phyloP scores from a whole-genome alignment of 2,888 invertebrate genomes.

The Stramonita haemastoma region DNA sequence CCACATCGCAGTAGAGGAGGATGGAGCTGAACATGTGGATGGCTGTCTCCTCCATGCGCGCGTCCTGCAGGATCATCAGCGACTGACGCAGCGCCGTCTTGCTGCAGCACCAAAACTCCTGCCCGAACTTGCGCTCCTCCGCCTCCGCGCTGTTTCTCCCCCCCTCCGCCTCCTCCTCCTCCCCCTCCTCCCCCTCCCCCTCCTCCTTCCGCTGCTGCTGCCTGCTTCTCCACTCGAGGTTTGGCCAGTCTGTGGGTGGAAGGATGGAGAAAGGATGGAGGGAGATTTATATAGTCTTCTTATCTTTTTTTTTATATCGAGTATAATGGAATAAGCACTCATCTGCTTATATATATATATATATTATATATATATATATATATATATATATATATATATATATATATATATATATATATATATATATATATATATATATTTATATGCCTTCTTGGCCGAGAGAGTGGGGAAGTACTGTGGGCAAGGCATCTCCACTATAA shows the following conservation, averaged over 20 bases:
- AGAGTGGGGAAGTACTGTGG: too few relatives aligned
- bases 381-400: too few relatives aligned
- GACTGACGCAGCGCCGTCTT: conserved; percentile 88
- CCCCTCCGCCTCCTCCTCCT: conserved; percentile 55
- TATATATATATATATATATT: too few relatives aligned
- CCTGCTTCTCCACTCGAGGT: conserved; percentile 64
- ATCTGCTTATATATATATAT: too few relatives aligned
- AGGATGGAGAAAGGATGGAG: background rate
- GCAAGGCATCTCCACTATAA: too few relatives aligned
- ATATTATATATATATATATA: too few relatives aligned
- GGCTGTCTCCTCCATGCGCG: conserved; percentile 89
- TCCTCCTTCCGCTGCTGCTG: conserved; percentile 61
- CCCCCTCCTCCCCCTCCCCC: conserved; percentile 82
- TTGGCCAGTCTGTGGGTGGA: conserved; percentile 64
- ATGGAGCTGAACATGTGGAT: conserved; percentile 92
- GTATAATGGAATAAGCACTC: too few relatives aligned
- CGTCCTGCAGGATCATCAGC: conserved; percentile 89
- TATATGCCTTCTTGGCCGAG: too few relatives aligned
- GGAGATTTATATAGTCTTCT: too few relatives aligned
- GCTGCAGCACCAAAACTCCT: conserved; percentile 92
- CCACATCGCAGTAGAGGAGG: conserved; percentile 84
- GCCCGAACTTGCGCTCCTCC: conserved; percentile 59
- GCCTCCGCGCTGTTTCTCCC: conserved; percentile 84
- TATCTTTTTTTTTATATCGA: too few relatives aligned
- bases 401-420: too few relatives aligned